Percentiles rank a stretch among this genome's conserved stretches.
These are phyloP conservation scores for Premnoplex brunnescens DNA, from an alignment of 2,797 vertebrate genomes.

Conservation along the genomic window DNA sequence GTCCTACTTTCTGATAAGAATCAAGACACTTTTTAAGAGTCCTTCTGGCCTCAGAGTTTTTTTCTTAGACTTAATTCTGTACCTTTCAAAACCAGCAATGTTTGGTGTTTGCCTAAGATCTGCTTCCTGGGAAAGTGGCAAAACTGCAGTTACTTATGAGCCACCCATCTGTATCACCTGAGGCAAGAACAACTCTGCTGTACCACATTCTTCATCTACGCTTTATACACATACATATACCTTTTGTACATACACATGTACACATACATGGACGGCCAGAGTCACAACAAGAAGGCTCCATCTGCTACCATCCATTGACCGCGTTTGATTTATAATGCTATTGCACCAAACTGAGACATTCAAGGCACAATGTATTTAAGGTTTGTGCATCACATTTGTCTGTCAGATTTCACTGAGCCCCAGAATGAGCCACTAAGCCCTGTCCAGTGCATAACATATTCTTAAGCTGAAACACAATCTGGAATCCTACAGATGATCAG, in stretches of 20 bases:
- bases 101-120: background rate
- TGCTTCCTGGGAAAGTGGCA: background rate
- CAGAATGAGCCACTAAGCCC: background rate
- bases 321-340: background rate
- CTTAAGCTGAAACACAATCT: background rate
- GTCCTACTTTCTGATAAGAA: background rate
- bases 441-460: background rate
- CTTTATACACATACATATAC: background rate
- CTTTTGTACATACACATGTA: background rate
- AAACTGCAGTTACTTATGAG: background rate
- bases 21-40: background rate
- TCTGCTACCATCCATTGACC: background rate
- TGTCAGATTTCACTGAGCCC: background rate
- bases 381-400: background rate
- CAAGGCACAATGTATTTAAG: accelerated
- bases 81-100: background rate
- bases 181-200: background rate
- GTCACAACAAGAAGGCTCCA: background rate
- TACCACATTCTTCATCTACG: background rate
- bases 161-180: background rate
- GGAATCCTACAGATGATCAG: background rate
- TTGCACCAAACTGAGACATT: background rate
- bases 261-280: background rate
- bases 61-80: background rate
- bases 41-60: background rate